Evolutionary conservation across 2,797 vertebrate species (phyloP).

Genomic region (Oophaga sylvatica): DNA sequence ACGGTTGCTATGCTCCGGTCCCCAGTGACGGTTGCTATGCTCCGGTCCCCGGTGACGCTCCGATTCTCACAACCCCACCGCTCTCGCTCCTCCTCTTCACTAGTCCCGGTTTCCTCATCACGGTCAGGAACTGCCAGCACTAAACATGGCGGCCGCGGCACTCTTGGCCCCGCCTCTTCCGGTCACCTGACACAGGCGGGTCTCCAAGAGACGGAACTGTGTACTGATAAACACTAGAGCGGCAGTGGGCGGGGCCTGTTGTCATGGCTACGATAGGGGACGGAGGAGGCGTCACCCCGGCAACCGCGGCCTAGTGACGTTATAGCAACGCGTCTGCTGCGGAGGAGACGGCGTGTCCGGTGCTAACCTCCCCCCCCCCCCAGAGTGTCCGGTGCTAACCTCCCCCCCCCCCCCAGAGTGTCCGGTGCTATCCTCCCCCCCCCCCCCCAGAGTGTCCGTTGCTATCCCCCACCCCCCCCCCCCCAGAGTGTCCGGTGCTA

Average conservation of each 20-base stretch:
- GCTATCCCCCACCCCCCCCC: no score
- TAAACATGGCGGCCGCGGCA: not conserved
- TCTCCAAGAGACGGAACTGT: slow-evolving; percentile 46
- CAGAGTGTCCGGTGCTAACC: no score
- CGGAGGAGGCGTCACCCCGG: slow-evolving; percentile 45
- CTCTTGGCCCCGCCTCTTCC: not conserved
- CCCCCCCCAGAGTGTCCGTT: no score
- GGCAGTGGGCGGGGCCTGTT: slow-evolving; percentile 26
- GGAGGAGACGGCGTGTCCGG: not conserved
- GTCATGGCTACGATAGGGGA: slow-evolving; percentile 17
- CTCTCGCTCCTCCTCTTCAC: no score
- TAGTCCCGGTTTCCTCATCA: no score
- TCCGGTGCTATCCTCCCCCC: no score
- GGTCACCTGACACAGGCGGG: not conserved
- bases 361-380: no score
- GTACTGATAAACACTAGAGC: slow-evolving; percentile 35
- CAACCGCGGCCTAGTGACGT: slow-evolving; percentile 51
- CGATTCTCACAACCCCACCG: no score
- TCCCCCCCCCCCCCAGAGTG: no score
- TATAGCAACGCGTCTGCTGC: slow-evolving; percentile 37
- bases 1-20: not conserved
- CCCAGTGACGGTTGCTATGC: not conserved
- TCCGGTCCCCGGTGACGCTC: not conserved
- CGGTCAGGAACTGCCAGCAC: not conserved
- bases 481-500: no score